Base-by-base conservation (phyloP, 2,797 vertebrate species). In the Carduelis carduelis region DNA sequence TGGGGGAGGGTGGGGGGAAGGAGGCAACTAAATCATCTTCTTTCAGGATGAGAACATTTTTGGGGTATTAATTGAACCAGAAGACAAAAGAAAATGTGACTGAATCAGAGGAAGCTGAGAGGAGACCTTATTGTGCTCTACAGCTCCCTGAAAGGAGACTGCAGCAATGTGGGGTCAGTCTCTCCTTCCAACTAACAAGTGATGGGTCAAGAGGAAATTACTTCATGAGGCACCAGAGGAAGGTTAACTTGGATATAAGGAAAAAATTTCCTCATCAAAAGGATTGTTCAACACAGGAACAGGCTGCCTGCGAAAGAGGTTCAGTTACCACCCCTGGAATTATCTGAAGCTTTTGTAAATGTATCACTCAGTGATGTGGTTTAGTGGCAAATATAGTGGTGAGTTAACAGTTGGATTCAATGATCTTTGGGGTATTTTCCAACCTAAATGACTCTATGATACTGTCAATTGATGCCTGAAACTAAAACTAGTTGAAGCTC, bases 1-100 rank as follows among this genome's bases (percentile, higher is more conserved):
- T 3, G 8, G 5, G 14, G 10, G 1, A 22, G 8, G 1, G 1
- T 34, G 7, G 2, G 4, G 34, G 8, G 10, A 66, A n/a, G 22
- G 8, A 64, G 6, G 6, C 63, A 30, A 24, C 11, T 55, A 30
- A 63, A 63, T 66, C 8, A 49, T 10, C 17, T 60, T 18, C 28
- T 84, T 84, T 82, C 22, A 35, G 35, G 7, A 30, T 44, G 5
- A 18, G 8, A 83, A 34, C 6, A 9, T 12, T 52, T 91, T 44
- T 4, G 7, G 11, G 19, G 2, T 27, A 16, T 27, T 83, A 59
- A 43, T 0, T 65, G 19, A 13, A 49, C 13, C 5, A 0, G 1
- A 44, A 68, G 21, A 11, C 20, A 44, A n/a, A 65, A 69, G 23
- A 77, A 76, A 83, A 63, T 41, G 53, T 24, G 60, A 59, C 26